Evolutionary conservation across 2,888 invertebrate genomes (phyloP), one percentile per base, ranked within the genome.

Genomic region (Exocentrus adspersus): DNA sequence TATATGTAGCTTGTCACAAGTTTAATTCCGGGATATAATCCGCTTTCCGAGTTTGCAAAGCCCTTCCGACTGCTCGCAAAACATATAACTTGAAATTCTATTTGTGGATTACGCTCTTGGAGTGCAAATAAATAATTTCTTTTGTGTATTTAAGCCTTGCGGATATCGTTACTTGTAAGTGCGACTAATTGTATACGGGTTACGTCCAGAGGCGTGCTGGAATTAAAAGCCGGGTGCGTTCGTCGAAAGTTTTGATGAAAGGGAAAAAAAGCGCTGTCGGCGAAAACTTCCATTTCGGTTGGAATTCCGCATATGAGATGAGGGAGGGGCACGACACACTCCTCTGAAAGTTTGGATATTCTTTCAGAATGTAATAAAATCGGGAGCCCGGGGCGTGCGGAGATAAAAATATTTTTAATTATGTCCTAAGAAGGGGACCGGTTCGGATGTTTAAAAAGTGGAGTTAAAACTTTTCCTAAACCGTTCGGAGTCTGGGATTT

Each of bases 51-150:
- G 71, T 71, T 72, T 67, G 73, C 69, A 70, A 71, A 72, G 72
- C 72, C 66, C 71, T 63, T 65, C n/a, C n/a, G 67, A 67, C 72
- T 68, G 70, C 64, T n/a, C n/a, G 73, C 72, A 72, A 73, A 71
- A 73, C 73, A 71, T 65, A 70, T 73, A 74, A 74, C 70, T 73
- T 62, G 72, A 65, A 75, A 70, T 75, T 74, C 73, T 73, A 71
- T 75, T 74, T 73, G 70, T 68, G 69, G 73, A 75, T 75, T 74
- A 74, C 65, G 68, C 70, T 67, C 71, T 70, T 72, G 70, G 71
- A 73, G 69, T 71, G 70, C 63, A 64, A 67, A 72, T 70, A 74
- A 74, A 74, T 71, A 74, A 72, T 69, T 70, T 72, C 71, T 72
- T 72, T 70, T 68, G 70, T 70, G 32, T 51, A 51, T 32, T 51